Conservation (phyloP, 2,113 vertebrate species). For the Myocastor coypus region DNA sequence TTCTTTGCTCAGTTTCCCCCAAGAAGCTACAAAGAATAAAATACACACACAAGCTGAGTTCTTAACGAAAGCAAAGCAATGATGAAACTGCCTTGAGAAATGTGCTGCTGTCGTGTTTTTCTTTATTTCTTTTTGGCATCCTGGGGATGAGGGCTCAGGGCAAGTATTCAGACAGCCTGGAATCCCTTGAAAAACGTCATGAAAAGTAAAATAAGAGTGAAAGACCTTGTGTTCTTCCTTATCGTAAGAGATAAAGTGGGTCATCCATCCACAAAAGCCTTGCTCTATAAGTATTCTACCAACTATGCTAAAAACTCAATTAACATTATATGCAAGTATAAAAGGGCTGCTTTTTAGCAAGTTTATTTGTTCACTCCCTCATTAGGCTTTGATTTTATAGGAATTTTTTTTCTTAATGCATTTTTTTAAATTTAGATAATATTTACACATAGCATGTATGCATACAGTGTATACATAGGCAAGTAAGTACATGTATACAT, state of each 20-base stretch:
- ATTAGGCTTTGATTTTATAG: not conserved
- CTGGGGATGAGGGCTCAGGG: fast-evolving
- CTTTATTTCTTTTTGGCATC: not conserved
- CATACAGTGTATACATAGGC: not conserved
- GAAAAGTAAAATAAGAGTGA: constrained; percentile 48
- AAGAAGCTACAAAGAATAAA: constrained; percentile 35
- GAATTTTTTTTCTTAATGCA: not conserved
- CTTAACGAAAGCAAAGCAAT: not conserved
- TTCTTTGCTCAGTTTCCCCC: not conserved
- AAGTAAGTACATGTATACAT: not conserved
- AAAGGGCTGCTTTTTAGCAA: not conserved
- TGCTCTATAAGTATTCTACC: not conserved
- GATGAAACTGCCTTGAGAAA: constrained; percentile 45
- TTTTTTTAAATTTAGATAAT: not conserved
- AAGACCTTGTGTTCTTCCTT: not conserved
- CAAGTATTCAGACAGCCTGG: not conserved
- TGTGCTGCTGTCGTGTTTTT: not conserved
- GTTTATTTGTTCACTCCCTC: not conserved
- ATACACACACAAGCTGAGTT: not conserved
- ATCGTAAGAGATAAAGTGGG: constrained; percentile 36
- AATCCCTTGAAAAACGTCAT: not conserved
- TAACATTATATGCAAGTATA: not conserved
- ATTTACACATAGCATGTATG: not conserved
- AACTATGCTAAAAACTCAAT: constrained; percentile 51
- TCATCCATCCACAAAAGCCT: constrained; percentile 25